These are phyloP conservation scores for Diorhabda elongata DNA, from an alignment of 1,140 invertebrate species.

Conservation along the genomic window DNA sequence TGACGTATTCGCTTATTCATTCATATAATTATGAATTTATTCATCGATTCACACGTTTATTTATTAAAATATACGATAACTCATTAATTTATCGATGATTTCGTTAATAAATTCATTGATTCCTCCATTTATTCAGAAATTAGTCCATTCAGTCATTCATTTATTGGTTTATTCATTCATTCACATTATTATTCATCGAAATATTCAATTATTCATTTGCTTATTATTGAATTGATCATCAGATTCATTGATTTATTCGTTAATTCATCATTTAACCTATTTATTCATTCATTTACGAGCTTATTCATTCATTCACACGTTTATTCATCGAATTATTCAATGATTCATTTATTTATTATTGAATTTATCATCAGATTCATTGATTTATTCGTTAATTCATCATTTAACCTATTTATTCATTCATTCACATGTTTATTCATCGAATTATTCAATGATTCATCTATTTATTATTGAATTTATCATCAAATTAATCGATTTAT, in stretches of 20 bases:
- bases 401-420: background rate
- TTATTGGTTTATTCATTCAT: background rate
- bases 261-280: background rate
- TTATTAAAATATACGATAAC: background rate
- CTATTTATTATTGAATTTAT: background rate
- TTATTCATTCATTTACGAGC: background rate
- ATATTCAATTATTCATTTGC: background rate
- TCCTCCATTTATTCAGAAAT: background rate
- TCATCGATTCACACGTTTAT: background rate
- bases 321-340: no score
- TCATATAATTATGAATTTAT: background rate
- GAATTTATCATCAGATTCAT: background rate
- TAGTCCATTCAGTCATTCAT: background rate
- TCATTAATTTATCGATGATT: background rate
- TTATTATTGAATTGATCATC: background rate
- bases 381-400: background rate
- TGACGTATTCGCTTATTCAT: slow-evolving; percentile 3
- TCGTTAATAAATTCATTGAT: background rate
- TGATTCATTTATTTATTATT: background rate
- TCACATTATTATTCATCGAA: no score
- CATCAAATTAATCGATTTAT: background rate
- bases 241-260: background rate
- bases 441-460: background rate
- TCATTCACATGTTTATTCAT: background rate
- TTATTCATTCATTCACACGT: background rate